phyloP scores from a whole-genome alignment of 2,888 invertebrate species.

The Sepioteuthis lessoniana region DNA sequence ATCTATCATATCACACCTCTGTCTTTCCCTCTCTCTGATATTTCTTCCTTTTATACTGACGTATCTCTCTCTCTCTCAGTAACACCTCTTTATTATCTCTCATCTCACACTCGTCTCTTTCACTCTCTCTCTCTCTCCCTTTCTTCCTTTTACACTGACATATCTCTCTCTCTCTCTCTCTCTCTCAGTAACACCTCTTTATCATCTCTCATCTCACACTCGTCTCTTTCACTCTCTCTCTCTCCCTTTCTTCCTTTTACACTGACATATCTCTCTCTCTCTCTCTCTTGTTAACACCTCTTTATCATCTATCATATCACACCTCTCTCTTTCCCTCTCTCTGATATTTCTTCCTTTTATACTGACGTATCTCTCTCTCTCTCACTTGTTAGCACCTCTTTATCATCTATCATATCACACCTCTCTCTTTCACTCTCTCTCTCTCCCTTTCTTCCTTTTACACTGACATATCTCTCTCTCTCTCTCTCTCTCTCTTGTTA shows the following conservation, averaged over 20 bases:
- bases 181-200: too few species aligned
- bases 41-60: background rate
- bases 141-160: too few species aligned
- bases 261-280: too few species aligned
- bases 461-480: too few species aligned
- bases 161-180: background rate
- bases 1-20: rapidly evolving
- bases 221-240: too few species aligned
- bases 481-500: background rate
- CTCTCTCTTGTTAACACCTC: too few species aligned
- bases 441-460: background rate
- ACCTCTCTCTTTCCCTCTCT: too few species aligned
- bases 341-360: background rate
- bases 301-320: too few species aligned
- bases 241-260: too few species aligned
- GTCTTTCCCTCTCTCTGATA: background rate
- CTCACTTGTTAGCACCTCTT: background rate
- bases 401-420: too few species aligned
- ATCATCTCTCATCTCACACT: too few species aligned
- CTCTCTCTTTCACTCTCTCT: background rate
- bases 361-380: background rate
- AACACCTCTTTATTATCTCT: too few species aligned
- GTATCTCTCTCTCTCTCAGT: background rate
- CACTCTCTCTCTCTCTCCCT: background rate
- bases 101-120: background rate